phyloP scores from a whole-genome alignment of 2,797 vertebrate species.

The Cottoperca gobio region DNA sequence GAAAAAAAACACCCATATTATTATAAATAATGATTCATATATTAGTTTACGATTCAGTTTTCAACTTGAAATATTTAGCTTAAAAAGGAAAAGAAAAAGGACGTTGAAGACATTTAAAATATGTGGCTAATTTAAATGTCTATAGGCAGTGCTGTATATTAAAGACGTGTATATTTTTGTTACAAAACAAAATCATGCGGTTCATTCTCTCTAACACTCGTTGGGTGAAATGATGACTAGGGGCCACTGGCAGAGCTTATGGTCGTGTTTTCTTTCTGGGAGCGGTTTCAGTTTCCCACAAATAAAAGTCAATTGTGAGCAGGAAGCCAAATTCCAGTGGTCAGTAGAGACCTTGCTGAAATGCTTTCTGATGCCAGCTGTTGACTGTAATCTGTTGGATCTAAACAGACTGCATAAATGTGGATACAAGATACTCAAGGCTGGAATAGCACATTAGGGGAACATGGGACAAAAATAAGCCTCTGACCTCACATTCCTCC shows the following conservation, averaged over 20 bases:
- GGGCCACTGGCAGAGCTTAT: background rate
- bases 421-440: background rate
- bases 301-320: background rate
- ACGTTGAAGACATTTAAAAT: background rate
- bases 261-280: background rate
- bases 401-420: background rate
- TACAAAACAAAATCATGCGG: background rate
- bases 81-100: background rate
- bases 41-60: background rate
- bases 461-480: background rate
- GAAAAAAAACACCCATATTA: background rate
- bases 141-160: background rate
- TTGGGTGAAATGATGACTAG: background rate
- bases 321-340: conserved; percentile 17
- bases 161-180: background rate
- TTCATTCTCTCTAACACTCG: background rate
- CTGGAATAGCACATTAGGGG: background rate
- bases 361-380: conserved; percentile 9
- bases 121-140: background rate
- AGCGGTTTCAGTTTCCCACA: conserved; percentile 23
- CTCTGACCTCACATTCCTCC: background rate
- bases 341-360: background rate
- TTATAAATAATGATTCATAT: background rate
- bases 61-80: no score
- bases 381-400: conserved; percentile 8